Conservation (phyloP, 2,888 invertebrate species). For the Steinernema scapterisci region DNA sequence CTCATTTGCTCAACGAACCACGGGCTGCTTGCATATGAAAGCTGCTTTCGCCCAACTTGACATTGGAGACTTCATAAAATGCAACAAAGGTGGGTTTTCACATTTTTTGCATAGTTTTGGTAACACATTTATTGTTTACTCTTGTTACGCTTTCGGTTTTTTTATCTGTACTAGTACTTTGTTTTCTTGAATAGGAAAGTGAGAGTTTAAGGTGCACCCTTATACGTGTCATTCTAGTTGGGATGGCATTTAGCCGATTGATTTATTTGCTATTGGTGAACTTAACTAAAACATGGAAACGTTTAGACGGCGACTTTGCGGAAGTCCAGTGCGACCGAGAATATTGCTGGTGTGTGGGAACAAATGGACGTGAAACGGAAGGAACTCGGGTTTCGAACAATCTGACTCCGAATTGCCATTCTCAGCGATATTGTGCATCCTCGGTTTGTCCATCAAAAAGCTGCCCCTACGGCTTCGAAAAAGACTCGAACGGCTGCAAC, state of each 20-base stretch:
- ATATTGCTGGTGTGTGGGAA: conserved; percentile 63
- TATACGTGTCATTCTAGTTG: too few relatives aligned
- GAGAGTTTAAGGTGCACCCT: too few relatives aligned
- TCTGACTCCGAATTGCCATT: conserved; percentile 49
- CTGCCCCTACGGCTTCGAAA: conserved; percentile 57
- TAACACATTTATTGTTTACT: too few relatives aligned
- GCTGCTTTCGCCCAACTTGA: conserved; percentile 54
- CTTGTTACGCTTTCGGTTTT: conserved; percentile 32
- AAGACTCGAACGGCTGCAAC: conserved; percentile 57
- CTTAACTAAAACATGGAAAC: not conserved
- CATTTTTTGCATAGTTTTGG: too few relatives aligned
- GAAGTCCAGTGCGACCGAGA: conserved; percentile 57
- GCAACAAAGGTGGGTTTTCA: conserved; percentile 38
- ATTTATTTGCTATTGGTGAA: too few relatives aligned
- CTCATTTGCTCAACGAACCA: conserved; percentile 43
- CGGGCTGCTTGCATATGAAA: conserved; percentile 57
- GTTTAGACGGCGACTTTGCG: conserved; percentile 55
- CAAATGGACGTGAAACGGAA: conserved; percentile 52
- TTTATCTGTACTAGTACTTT: too few relatives aligned
- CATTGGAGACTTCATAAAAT: conserved; percentile 47
- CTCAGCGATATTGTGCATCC: conserved; percentile 37
- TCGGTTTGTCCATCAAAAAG: conserved; percentile 34
- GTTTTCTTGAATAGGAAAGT: too few relatives aligned
- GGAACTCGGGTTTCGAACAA: conserved; percentile 53
- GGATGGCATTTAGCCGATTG: too few relatives aligned